phyloP scores from a whole-genome alignment of 2,113 vertebrate species.

The Psittacara wagleri region DNA sequence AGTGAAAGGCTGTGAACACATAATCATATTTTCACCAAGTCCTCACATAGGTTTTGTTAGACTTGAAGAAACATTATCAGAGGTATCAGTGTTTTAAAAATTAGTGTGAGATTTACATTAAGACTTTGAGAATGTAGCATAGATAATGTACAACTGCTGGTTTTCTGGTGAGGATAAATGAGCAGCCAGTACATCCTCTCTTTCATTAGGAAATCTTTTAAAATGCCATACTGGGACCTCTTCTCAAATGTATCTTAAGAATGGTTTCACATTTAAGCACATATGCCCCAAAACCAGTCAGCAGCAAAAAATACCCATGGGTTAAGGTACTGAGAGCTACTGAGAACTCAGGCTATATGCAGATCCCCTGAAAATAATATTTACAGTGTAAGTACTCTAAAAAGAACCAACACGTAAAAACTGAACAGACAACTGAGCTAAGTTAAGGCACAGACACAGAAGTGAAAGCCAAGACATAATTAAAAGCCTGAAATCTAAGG shows the following conservation, averaged over 20 bases:
- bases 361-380: not conserved
- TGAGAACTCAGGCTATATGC: not conserved
- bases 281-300: not conserved
- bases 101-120: not conserved
- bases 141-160: not conserved
- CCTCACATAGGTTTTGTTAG: not conserved
- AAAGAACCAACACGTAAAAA: not conserved
- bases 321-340: not conserved
- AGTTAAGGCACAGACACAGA: not conserved
- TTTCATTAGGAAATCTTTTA: not conserved
- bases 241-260: not conserved
- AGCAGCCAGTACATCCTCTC: not conserved
- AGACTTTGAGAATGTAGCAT: not conserved
- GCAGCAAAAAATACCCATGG: not conserved
- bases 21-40: not conserved
- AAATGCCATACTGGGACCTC: not conserved
- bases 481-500: not conserved
- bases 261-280: not conserved
- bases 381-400: not conserved
- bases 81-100: not conserved
- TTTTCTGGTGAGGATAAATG: not conserved
- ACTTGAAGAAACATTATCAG: not conserved
- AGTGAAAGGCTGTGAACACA: not conserved
- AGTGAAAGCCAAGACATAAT: not conserved
- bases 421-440: not conserved